Percentiles rank a stretch among this genome's conserved stretches.
phyloP scores from a whole-genome alignment of 2,113 vertebrate species.

The Tragelaphus buxtoni region DNA sequence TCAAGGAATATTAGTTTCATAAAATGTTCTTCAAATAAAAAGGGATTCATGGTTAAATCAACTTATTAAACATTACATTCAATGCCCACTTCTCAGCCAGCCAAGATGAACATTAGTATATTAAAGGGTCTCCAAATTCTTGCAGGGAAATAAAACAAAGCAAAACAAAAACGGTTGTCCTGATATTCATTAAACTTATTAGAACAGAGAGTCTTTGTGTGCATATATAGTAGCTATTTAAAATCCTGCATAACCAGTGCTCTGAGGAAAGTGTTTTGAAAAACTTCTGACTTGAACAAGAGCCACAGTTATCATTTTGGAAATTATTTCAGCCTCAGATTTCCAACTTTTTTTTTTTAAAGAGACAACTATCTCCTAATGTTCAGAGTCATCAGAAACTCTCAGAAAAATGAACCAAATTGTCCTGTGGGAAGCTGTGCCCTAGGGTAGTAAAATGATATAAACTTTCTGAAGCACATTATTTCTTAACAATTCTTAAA shows the following conservation, averaged over 20 bases:
- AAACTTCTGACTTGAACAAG: constrained; percentile 26
- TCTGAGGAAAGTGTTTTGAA: background rate
- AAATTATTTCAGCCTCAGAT: constrained; percentile 11
- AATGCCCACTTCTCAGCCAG: background rate
- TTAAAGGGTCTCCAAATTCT: background rate
- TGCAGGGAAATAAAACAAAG: background rate
- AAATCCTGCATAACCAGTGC: background rate
- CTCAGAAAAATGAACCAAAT: background rate
- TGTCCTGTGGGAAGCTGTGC: background rate
- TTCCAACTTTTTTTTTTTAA: background rate
- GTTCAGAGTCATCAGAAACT: background rate
- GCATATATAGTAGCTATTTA: background rate
- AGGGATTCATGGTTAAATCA: background rate
- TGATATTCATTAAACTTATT: background rate
- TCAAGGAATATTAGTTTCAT: background rate
- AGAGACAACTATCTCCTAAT: background rate
- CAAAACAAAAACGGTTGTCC: background rate
- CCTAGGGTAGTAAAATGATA: background rate
- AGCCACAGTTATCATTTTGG: background rate
- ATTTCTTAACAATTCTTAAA: constrained; percentile 32
- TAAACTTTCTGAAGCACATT: constrained; percentile 27
- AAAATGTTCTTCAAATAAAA: background rate
- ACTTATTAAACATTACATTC: background rate
- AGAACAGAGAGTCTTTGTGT: background rate
- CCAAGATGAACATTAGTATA: background rate